Percentiles rank a stretch among this genome's conserved stretches.
Evolutionary conservation across 1,140 invertebrate species (phyloP).

Genomic region (Teleogryllus occipitalis): DNA sequence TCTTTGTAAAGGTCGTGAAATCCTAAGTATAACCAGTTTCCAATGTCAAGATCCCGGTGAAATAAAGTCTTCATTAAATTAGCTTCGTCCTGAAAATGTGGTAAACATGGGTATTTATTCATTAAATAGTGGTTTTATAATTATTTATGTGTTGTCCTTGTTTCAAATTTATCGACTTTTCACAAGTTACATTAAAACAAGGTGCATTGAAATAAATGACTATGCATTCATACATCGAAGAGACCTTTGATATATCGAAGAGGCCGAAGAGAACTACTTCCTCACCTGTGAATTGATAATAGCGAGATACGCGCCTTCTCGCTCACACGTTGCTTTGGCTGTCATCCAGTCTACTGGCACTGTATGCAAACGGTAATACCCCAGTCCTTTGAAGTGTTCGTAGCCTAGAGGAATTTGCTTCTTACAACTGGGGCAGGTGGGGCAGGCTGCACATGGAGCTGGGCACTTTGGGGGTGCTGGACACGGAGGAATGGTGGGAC

Average conservation of each 20-base stretch:
- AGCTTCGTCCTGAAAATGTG: not conserved
- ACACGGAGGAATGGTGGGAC: no score
- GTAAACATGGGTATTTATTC: no score
- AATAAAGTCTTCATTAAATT: not conserved
- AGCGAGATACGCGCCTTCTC: constrained; percentile 37
- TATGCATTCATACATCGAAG: no score
- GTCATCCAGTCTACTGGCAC: constrained; percentile 34
- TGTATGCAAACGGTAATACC: constrained; percentile 35
- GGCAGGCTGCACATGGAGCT: no score
- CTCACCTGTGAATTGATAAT: constrained; percentile 32
- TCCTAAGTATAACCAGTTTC: not conserved
- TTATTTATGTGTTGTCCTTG: no score
- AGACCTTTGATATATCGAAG: no score
- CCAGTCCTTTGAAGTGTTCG: constrained; percentile 27
- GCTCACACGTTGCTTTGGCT: constrained; percentile 34
- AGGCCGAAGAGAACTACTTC: no score
- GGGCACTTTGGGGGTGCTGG: no score
- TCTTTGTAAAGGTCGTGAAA: not conserved
- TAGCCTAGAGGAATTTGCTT: not conserved
- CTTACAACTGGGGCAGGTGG: not conserved
- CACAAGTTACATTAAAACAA: no score
- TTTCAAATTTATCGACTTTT: no score
- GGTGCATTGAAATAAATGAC: no score
- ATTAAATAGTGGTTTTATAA: no score
- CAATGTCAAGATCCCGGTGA: not conserved